Percentiles rank a stretch among this genome's conserved stretches.
These are phyloP conservation scores for Anser brachyrhynchus DNA, from an alignment of 2,113 vertebrate genomes.

Conservation along the genomic window DNA sequence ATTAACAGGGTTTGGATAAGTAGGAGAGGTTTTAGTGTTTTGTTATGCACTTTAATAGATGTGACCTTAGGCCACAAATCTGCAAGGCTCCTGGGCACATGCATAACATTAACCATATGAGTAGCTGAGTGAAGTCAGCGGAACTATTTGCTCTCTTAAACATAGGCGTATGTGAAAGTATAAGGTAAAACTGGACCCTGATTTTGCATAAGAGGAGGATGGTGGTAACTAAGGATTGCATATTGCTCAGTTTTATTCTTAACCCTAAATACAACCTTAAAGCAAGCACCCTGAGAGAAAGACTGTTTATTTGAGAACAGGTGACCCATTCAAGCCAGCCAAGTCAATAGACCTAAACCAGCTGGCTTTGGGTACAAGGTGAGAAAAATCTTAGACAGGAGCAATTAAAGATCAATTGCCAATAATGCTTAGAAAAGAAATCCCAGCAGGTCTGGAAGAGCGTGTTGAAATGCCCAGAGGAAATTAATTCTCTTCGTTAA, in stretches of 20 bases:
- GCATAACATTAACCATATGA: constrained; percentile 32
- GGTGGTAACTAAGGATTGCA: not conserved
- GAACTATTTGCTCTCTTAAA: not conserved
- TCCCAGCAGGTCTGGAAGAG: not conserved
- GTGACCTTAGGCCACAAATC: constrained; percentile 62
- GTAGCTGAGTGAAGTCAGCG: constrained; percentile 6
- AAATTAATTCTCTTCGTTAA: not conserved
- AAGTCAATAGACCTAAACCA: not conserved
- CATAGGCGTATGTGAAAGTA: not conserved
- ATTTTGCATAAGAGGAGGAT: not conserved
- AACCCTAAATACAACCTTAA: not conserved
- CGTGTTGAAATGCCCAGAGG: not conserved
- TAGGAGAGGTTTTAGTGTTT: constrained; percentile 52
- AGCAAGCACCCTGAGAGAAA: not conserved
- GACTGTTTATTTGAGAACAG: not conserved
- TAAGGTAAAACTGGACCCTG: not conserved
- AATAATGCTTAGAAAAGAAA: not conserved
- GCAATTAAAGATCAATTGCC: not conserved
- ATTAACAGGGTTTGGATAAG: constrained; percentile 63
- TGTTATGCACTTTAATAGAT: constrained; percentile 57
- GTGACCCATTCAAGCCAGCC: not conserved
- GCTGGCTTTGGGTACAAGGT: not conserved
- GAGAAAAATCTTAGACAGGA: not conserved
- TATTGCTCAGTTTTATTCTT: not conserved
- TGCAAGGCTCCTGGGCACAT: constrained; percentile 34